Conservation (phyloP, 2,113 vertebrate species). For the Pituophis catenifer region DNA sequence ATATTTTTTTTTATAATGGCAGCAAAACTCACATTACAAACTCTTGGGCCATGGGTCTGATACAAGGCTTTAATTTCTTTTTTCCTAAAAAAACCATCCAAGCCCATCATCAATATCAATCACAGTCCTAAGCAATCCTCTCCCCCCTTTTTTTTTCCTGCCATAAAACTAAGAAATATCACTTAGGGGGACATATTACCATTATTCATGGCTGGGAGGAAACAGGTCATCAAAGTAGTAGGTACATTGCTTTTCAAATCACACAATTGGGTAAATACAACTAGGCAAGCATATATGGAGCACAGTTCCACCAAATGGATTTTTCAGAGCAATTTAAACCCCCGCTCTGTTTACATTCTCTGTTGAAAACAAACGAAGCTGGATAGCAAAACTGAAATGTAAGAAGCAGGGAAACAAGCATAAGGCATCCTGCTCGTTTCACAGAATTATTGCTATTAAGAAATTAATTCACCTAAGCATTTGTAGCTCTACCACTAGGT, state of each 20-base stretch:
- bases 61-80: slow-evolving; percentile 7
- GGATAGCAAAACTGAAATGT: not conserved
- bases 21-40: slow-evolving; percentile 29
- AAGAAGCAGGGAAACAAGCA: not conserved
- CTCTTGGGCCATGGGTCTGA: not conserved
- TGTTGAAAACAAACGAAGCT: not conserved
- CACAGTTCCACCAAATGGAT: not conserved
- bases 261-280: slow-evolving; percentile 9
- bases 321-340: not conserved
- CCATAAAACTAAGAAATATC: not conserved
- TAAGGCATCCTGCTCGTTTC: not conserved
- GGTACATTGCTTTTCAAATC: slow-evolving; percentile 11
- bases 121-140: not conserved
- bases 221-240: slow-evolving; percentile 11
- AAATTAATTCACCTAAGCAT: not conserved
- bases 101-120: not conserved
- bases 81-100: not conserved
- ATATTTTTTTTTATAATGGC: slow-evolving; percentile 11
- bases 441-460: slow-evolving; percentile 9
- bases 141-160: not conserved
- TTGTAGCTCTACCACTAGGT: not conserved
- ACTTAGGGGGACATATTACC: not conserved
- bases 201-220: not conserved
- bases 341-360: not conserved
- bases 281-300: slow-evolving; percentile 10